phyloP scores from a whole-genome alignment of 2,797 vertebrate genomes.

The Chrysocyon brachyurus region DNA sequence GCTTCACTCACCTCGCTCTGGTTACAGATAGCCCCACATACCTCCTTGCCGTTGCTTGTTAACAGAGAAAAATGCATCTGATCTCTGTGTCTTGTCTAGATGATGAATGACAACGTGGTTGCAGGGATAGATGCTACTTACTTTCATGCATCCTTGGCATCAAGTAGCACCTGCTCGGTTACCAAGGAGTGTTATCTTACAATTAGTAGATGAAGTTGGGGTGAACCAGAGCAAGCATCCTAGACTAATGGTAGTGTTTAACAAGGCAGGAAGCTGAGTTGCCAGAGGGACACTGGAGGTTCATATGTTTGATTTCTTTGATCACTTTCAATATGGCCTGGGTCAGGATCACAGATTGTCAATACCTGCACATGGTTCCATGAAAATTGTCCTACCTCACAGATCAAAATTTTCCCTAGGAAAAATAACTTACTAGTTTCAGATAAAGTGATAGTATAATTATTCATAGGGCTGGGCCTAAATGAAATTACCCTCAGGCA shows the following conservation, averaged over 20 bases:
- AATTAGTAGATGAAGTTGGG: slow-evolving; percentile 84
- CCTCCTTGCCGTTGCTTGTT: slow-evolving; percentile 89
- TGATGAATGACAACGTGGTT: slow-evolving; percentile 91
- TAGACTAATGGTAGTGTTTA: accelerated
- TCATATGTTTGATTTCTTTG: background rate
- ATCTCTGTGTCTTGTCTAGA: slow-evolving; percentile 86
- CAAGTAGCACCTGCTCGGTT: slow-evolving; percentile 87
- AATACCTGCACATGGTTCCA: background rate
- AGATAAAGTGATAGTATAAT: background rate
- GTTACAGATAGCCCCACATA: slow-evolving; percentile 69
- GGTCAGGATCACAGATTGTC: background rate
- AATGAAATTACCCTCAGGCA: background rate
- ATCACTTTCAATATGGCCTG: background rate
- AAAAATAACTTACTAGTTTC: background rate
- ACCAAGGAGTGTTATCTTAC: slow-evolving; percentile 80
- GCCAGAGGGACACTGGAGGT: background rate
- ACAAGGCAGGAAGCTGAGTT: background rate
- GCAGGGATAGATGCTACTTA: slow-evolving; percentile 85
- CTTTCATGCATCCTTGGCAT: slow-evolving; percentile 84
- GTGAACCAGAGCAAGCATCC: background rate
- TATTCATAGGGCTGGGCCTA: background rate
- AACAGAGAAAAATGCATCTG: slow-evolving; percentile 86
- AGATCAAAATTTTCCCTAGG: background rate
- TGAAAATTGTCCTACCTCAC: background rate
- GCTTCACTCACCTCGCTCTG: slow-evolving; percentile 70